Conservation (phyloP, 2,113 vertebrate genomes). For the Hylia prasina region DNA sequence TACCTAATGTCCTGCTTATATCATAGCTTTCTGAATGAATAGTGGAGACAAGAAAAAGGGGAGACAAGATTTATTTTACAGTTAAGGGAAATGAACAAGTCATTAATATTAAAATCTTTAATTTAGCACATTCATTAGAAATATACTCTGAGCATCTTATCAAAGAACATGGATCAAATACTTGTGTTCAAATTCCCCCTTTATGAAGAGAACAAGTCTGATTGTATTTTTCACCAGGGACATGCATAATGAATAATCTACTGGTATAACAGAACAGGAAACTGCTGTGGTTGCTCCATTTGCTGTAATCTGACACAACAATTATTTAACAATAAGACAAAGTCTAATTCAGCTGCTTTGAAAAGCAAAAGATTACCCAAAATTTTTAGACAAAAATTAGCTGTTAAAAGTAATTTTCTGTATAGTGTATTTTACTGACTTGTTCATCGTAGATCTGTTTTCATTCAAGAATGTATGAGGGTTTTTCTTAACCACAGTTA, state of each 20-base stretch:
- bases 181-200: neutral
- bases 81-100: neutral
- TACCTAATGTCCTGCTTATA: neutral
- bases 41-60: neutral
- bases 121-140: neutral
- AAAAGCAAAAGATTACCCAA: neutral
- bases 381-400: neutral
- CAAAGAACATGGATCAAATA: neutral
- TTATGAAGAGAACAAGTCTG: neutral
- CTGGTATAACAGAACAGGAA: neutral
- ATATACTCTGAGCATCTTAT: neutral
- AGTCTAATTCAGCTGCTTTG: neutral
- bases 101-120: neutral
- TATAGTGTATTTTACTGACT: neutral
- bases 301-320: slow-evolving; percentile 22
- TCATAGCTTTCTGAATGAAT: neutral
- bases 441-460: neutral
- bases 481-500: slow-evolving; percentile 26
- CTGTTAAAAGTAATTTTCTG: neutral
- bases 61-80: neutral
- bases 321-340: slow-evolving; percentile 19
- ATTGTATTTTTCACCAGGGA: neutral
- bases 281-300: neutral
- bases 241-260: neutral
- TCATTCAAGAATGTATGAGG: neutral